Base-by-base conservation (phyloP, 2,113 vertebrate species). In the Siphamia tubifer region DNA sequence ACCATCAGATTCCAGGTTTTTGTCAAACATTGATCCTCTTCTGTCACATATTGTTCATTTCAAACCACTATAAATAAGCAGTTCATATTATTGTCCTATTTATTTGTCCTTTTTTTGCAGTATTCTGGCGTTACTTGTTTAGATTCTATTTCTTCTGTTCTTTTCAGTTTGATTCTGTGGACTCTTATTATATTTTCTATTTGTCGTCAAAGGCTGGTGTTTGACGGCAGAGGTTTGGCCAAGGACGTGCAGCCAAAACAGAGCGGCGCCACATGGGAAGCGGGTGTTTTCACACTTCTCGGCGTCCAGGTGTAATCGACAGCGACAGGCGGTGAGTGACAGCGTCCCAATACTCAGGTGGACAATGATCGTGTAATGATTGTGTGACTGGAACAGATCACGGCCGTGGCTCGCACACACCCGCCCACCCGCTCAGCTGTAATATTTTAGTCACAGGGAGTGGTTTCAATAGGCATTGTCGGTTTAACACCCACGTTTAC, bases 261-360 rank as follows among this genome's bases (percentile, higher is more conserved):
- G 45, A 28, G 25, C 30, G 16, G 62, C 17, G n/a, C 73, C 88
- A 84, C 84, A 68, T 70, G 87, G 86, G 87, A 90, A 80, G 40
- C 77, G 36, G 62, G 68, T 68, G 71, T 88, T 90, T 87, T 78
- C 82, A 89, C 90, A 83, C 83, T 79, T 80, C 68, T 74, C 67
- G 13, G 77, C 76, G 60, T 21, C 54, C 49, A 52, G 20, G 38
- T 62, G 75, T 87, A 81, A 89, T 87, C 72, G 76, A 87, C 84
- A 91, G 79, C 48, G 82, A 86, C 83, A 85, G 81, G 69, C 61
- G n/a, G 53, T 83, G 83, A 89, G 65, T 86, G 89, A 90, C 87
- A 83, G 84, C 75, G 62, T 61, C 48, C 36, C 70, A 77, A 83
- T 72, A 82, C 82, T 81, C 84, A 89, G 81, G 75, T 89, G 86